A percentile compares a stretch with the other conserved stretches of the same genome.
Conservation (phyloP, 2,113 vertebrate genomes). For the Phaethornis superciliosus region DNA sequence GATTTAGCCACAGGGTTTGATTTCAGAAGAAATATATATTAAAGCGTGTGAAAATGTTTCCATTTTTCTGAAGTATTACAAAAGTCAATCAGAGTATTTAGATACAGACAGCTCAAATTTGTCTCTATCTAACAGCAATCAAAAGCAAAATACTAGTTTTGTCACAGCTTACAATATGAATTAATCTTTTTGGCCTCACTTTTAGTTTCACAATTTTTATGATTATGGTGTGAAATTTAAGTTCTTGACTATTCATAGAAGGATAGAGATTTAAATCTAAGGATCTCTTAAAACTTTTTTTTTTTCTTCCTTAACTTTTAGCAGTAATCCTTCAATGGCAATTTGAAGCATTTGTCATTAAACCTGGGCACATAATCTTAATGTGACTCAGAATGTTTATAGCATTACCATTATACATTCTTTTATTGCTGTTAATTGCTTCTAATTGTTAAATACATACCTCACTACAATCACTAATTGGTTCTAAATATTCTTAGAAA, state of each 20-base stretch:
- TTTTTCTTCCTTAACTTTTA: neutral
- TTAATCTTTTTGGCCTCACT: neutral
- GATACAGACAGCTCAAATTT: neutral
- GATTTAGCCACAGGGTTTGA: neutral
- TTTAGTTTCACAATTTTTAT: neutral
- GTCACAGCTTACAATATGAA: neutral
- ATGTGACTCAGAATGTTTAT: neutral
- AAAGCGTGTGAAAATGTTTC: neutral
- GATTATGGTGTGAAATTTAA: neutral
- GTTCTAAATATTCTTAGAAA: neutral
- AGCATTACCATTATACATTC: neutral
- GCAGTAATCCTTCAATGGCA: neutral
- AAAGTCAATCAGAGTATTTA: neutral
- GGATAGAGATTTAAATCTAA: neutral
- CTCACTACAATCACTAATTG: neutral
- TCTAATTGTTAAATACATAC: neutral
- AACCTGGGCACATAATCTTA: neutral
- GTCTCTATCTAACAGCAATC: neutral
- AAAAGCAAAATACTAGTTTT: neutral
- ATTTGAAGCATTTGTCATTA: neutral
- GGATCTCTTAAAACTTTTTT: neutral
- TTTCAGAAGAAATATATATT: slow-evolving; percentile 33
- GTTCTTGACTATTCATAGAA: neutral
- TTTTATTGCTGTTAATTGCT: neutral
- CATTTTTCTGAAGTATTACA: neutral